These are phyloP conservation scores for Spodoptera frugiperda DNA, from an alignment of 1,140 invertebrate species.

Conservation along the genomic window DNA sequence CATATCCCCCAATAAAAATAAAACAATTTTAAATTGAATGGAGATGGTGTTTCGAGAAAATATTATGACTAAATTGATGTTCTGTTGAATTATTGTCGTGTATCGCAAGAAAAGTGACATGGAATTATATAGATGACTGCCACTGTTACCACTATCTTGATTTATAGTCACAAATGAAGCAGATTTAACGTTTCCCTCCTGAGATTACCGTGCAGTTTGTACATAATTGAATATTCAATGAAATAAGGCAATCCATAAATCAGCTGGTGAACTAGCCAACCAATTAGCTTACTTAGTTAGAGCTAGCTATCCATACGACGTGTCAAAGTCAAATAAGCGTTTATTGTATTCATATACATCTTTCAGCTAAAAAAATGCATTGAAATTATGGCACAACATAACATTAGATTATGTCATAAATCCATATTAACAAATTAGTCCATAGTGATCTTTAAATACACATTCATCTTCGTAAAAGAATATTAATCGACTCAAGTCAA, in stretches of 20 bases:
- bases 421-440: too few species aligned
- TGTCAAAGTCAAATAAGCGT: not conserved
- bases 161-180: slow-evolving; percentile 12
- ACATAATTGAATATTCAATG: slow-evolving; percentile 23
- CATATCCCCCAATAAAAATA: slow-evolving; percentile 48
- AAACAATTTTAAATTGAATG: slow-evolving; percentile 35
- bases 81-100: slow-evolving; percentile 1
- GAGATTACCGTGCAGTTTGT: slow-evolving; percentile 6
- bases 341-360: not conserved
- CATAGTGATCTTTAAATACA: too few species aligned
- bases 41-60: slow-evolving; percentile 21
- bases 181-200: slow-evolving; percentile 5
- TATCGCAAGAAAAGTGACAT: slow-evolving; percentile 5
- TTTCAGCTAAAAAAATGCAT: too few species aligned
- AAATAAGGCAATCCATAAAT: slow-evolving; percentile 21
- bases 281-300: slow-evolving; percentile 19
- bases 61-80: slow-evolving; percentile 42
- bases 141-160: not conserved
- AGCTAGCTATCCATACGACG: slow-evolving; percentile 1
- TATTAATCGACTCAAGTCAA: not conserved
- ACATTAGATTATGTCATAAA: too few species aligned
- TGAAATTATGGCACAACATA: too few species aligned
- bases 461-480: not conserved
- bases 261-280: not conserved
- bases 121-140: slow-evolving; percentile 12